These are phyloP conservation scores for Eupleurogrammus muticus DNA, from an alignment of 2,797 vertebrate species.

Conservation along the genomic window DNA sequence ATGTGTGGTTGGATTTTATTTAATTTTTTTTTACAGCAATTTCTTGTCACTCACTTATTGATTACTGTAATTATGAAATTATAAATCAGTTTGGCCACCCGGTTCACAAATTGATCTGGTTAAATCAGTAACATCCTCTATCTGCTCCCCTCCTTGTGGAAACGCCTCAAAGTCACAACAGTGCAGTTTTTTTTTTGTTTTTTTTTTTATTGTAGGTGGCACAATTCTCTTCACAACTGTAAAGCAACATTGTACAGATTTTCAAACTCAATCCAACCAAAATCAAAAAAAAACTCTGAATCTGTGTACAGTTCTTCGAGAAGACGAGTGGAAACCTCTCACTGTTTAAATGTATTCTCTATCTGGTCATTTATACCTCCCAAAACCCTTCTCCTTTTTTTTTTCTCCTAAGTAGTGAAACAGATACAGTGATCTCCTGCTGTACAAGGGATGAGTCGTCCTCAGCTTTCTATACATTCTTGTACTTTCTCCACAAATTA, in stretches of 20 bases:
- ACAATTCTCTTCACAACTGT: background rate
- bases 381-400: background rate
- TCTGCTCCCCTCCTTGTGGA: background rate
- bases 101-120: too few species aligned
- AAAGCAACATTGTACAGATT: background rate
- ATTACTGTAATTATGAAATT: too few species aligned
- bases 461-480: background rate
- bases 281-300: slow-evolving; percentile 7
- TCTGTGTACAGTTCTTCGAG: background rate
- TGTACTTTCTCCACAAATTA: background rate
- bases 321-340: slow-evolving; percentile 4
- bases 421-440: background rate
- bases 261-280: background rate
- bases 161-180: background rate
- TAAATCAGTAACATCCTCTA: background rate
- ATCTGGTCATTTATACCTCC: slow-evolving; percentile 18
- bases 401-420: slow-evolving; percentile 9
- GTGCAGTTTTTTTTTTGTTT: background rate
- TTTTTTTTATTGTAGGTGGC: background rate
- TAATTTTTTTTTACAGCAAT: too few species aligned
- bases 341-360: background rate
- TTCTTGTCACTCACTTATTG: too few species aligned
- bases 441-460: background rate
- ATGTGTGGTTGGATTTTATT: too few species aligned
- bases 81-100: too few species aligned